These are phyloP conservation scores for Pterocles orientalis DNA, from an alignment of 2,113 vertebrate species.

Conservation along the genomic window DNA sequence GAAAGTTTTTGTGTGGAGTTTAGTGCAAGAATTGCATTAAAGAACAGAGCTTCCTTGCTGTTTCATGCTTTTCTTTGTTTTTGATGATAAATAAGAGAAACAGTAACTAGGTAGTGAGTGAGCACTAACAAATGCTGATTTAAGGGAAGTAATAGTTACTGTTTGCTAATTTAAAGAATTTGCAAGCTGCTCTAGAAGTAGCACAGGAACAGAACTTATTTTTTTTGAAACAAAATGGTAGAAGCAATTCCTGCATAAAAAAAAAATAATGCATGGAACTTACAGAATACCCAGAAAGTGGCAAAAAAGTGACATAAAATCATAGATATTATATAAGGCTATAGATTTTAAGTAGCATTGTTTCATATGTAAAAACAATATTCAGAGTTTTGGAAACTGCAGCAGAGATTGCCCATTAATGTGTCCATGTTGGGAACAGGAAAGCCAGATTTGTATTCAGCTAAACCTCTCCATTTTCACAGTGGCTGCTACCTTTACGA, in stretches of 20 bases:
- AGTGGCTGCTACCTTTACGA: neutral
- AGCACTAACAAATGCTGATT: neutral
- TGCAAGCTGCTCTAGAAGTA: neutral
- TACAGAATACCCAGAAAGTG: neutral
- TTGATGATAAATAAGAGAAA: neutral
- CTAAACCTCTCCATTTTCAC: neutral
- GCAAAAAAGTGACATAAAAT: neutral
- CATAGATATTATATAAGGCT: neutral
- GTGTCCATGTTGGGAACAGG: neutral
- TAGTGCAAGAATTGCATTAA: neutral
- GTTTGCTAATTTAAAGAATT: neutral
- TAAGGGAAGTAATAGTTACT: neutral
- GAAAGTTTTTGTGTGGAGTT: neutral
- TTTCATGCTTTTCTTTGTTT: neutral
- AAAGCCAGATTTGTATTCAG: neutral
- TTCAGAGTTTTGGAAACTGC: neutral
- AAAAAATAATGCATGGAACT: neutral
- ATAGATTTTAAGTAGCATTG: neutral
- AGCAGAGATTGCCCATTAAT: neutral
- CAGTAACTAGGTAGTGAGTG: neutral
- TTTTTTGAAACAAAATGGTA: neutral
- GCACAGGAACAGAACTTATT: neutral
- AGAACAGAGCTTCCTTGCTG: neutral
- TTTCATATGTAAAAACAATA: neutral
- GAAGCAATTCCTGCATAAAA: neutral